Percentiles rank a stretch among this genome's conserved stretches.
Conservation (phyloP, 2,888 invertebrate species). For the Lutraria lutraria region DNA sequence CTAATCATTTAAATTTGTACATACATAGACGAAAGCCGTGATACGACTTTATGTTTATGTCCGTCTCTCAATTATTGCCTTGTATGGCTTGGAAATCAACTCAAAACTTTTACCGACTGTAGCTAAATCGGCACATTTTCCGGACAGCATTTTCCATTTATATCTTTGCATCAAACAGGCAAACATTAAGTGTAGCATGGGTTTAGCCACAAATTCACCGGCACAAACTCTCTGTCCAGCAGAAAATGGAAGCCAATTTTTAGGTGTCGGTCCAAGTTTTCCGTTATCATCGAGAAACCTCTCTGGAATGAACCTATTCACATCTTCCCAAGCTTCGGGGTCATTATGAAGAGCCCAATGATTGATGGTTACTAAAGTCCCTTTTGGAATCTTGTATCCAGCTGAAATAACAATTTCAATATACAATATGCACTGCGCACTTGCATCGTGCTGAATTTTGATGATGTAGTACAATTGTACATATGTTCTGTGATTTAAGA, state of each 20-base stretch:
- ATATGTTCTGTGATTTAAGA: too few relatives aligned
- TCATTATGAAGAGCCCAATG: conserved; percentile 77
- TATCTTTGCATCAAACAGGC: conserved; percentile 72
- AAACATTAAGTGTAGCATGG: conserved; percentile 75
- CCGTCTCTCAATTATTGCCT: conserved; percentile 60
- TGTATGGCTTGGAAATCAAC: conserved; percentile 40
- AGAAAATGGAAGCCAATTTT: conserved; percentile 80
- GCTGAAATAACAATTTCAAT: neutral
- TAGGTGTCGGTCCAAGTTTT: conserved; percentile 74
- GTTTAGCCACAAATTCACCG: conserved; percentile 79
- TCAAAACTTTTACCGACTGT: conserved; percentile 13
- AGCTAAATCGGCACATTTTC: conserved; percentile 51
- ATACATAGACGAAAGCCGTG: too few relatives aligned
- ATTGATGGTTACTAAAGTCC: conserved; percentile 1
- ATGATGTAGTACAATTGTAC: too few relatives aligned
- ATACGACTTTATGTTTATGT: neutral
- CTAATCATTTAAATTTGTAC: too few relatives aligned
- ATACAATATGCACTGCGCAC: neutral
- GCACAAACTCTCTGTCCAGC: conserved; percentile 80
- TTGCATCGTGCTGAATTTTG: too few relatives aligned
- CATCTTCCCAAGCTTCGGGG: conserved; percentile 76
- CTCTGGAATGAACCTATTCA: conserved; percentile 77
- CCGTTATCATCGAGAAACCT: conserved; percentile 77
- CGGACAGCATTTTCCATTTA: conserved; percentile 65
- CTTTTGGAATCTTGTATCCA: conserved; percentile 30